Conservation (phyloP, 2,113 vertebrate species). For the Sphyrna mokarran region DNA sequence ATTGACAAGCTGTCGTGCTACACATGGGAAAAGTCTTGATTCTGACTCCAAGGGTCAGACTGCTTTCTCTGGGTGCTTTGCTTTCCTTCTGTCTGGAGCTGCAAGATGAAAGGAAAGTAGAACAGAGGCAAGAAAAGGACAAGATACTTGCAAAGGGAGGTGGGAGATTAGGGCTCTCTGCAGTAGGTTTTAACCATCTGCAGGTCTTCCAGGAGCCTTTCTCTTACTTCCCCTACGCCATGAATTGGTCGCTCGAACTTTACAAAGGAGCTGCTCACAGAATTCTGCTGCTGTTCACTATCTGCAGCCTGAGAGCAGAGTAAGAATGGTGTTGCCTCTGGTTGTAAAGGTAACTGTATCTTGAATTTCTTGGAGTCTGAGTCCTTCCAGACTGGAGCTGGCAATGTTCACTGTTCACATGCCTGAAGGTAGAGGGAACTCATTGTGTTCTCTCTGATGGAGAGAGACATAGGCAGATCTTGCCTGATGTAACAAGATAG, state of each 20-base stretch:
- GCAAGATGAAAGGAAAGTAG: neutral
- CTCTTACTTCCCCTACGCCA: neutral
- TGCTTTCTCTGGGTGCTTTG: neutral
- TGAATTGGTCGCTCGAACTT: neutral
- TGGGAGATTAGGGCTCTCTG: no score
- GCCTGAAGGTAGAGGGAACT: neutral
- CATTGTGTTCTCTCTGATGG: neutral
- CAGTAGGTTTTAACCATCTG: no score
- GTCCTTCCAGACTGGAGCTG: neutral
- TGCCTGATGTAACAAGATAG: neutral
- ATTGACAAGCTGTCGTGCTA: no score
- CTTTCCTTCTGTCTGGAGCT: neutral
- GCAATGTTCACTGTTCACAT: neutral
- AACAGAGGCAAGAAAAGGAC: neutral
- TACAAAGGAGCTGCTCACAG: neutral
- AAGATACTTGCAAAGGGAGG: neutral
- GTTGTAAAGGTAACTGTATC: neutral
- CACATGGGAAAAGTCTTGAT: no score
- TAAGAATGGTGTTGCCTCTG: no score
- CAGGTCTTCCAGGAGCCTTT: neutral
- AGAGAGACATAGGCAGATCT: neutral
- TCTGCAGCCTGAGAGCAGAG: neutral
- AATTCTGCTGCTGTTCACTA: neutral
- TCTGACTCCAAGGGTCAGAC: neutral
- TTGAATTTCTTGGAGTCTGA: neutral